Evolutionary conservation across 2,888 invertebrate species (phyloP), one percentile per base, ranked within the genome.

Genomic region (Dimorphilus gyrociliatus): DNA sequence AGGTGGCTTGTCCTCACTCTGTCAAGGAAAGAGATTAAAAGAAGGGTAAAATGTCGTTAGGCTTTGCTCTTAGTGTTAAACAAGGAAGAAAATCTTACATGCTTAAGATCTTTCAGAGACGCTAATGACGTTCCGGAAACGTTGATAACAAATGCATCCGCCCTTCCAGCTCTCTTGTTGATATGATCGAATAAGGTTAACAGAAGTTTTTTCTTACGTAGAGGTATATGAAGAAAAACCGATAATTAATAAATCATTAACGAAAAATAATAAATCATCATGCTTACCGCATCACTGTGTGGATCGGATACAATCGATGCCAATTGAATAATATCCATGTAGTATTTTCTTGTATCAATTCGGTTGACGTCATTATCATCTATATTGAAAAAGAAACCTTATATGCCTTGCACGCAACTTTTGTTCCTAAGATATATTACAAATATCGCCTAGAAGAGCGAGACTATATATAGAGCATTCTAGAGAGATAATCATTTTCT

Each of bases 121-220:
- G 5, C 14, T 27, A 2, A 27, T 10, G 13, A 8, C 2, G 51
- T 51, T 16, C 40, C 45, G 13, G 39, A 25, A 13, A 47, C 30
- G 34, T 48, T 42, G 16, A 53, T 44, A 18, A 46, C 43, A 39
- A 48, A 54, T 14, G 47, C 45, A 25, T 43, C 43, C 5, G 38
- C 37, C 2, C 39, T 40, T 4, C 43, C 38, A 15, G 48, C 45
- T 23, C 38, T 36, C 10, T 40, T 40, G 34, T 50, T 47, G 19
- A 54, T 34, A 29, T 38, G 33, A 23, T 34, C 40, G 29, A 46
- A 43, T 29, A 52, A 29, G 8, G 44, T 37, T 17, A 39, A 33
- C 25, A 53, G 29, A 13, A 51, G 26, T 17, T 41, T 38, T 17
- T 45, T 47, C 50, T 21, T 21, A 21, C n/a, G 8, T 21, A 10